phyloP scores from a whole-genome alignment of 1,140 invertebrate genomes.

The Macrobrachium rosenbergii region DNA sequence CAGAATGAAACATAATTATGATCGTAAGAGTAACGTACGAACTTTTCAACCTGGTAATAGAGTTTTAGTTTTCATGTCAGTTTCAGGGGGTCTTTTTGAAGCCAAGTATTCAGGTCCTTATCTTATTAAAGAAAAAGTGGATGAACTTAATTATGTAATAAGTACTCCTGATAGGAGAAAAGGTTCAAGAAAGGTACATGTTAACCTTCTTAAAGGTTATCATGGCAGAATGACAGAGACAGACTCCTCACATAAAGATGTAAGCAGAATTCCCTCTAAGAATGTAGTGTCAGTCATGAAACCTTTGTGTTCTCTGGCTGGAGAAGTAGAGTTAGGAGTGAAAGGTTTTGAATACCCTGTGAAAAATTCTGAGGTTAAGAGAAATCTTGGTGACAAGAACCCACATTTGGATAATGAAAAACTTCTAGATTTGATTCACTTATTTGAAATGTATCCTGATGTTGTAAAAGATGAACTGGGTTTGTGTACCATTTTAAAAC shows the following conservation, averaged over 20 bases:
- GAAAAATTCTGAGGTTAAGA: background rate
- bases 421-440: background rate
- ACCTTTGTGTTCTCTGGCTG: too few relatives aligned
- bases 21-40: too few relatives aligned
- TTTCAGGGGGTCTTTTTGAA: too few relatives aligned
- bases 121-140: background rate
- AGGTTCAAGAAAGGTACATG: background rate
- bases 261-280: too few relatives aligned
- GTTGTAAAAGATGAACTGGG: background rate
- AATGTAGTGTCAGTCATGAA: too few relatives aligned
- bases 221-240: too few relatives aligned
- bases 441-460: background rate
- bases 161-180: background rate
- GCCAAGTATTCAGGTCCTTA: background rate
- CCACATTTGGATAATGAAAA: background rate
- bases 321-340: too few relatives aligned
- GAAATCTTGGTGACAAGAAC: background rate
- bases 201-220: background rate
- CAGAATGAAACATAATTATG: too few relatives aligned
- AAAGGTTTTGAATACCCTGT: too few relatives aligned
- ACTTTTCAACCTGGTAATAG: too few relatives aligned
- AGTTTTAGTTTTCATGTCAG: too few relatives aligned
- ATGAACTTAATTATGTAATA: background rate
- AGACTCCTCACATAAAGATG: too few relatives aligned
- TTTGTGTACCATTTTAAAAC: background rate